phyloP scores from a whole-genome alignment of 1,140 invertebrate genomes.

The Anastatus disparis region DNA sequence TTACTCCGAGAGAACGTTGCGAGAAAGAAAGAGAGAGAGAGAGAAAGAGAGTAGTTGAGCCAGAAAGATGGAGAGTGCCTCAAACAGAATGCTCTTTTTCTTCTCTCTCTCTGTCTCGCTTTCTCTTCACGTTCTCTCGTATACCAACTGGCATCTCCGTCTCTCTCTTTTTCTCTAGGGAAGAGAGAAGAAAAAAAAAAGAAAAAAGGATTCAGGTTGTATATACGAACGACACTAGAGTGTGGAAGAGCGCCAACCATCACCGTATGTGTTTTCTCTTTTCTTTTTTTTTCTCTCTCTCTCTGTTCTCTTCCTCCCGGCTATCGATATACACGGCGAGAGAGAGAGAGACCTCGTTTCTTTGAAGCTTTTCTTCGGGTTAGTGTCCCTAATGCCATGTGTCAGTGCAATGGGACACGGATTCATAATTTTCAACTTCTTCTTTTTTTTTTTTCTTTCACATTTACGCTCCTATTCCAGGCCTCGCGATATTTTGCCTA shows the following conservation, averaged over 20 bases:
- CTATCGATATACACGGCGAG: not conserved
- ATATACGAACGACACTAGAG: too few species aligned
- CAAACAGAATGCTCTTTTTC: too few species aligned
- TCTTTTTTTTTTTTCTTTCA: too few species aligned
- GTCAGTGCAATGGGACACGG: too few species aligned
- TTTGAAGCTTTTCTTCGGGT: not conserved
- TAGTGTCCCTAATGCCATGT: not conserved
- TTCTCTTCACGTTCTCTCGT: not conserved
- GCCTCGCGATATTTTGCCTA: too few species aligned
- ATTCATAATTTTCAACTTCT: too few species aligned
- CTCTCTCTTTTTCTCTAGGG: not conserved
- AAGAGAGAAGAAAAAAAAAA: not conserved
- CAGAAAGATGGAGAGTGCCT: too few species aligned
- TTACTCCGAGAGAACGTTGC: too few species aligned
- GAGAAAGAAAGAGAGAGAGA: constrained; percentile 14
- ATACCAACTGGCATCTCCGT: not conserved
- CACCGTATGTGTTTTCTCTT: constrained; percentile 29
- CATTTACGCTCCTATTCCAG: too few species aligned
- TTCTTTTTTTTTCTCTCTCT: constrained; percentile 1
- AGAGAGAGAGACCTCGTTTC: not conserved
- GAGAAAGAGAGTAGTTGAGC: constrained; percentile 38
- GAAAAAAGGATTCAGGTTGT: constrained; percentile 6
- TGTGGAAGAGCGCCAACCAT: not conserved
- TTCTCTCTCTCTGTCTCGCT: not conserved
- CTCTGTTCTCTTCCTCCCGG: not conserved